Base-by-base conservation (phyloP, 1,140 invertebrate species). In the Pararge aegeria region DNA sequence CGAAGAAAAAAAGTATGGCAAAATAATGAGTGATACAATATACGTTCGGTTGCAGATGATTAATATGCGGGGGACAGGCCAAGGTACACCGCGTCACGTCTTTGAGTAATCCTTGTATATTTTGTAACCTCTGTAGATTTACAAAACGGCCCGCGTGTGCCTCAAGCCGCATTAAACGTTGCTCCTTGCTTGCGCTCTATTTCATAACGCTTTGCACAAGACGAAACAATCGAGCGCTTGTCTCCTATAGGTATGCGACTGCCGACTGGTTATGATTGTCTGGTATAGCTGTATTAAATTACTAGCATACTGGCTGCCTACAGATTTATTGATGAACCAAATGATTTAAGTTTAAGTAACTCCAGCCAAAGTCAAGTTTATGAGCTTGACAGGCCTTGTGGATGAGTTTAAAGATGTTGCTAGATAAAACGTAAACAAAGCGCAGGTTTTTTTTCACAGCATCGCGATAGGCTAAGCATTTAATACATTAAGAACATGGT, bases 171-270 rank as follows among this genome's bases (percentile, higher is more conserved):
- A 74, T 75, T 75, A 75, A 76, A 74, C 65, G 50, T 58, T 59
- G 61, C 65, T 75, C 76, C 75, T 81, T 83, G 73, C 75, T 81
- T 83, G 73, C 75, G 77, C 67, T 83, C 73, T 64, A 79, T 87
- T 87, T 89, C 83, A 87, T 83, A 87, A 87, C 56, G 68, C 30
- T 81, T 88, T 85, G 74, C 80, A 81, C 74, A 84, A 86, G 67
- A 63, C 67, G 70, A 72, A 79, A 80, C 72, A 81, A 80, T 75
- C 64, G 63, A 61, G 65, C 65, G 65, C 77, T 76, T 80, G 76
- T 79, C 74, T 77, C 73, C 49, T 54, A 54, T 50, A 54, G 42
- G 50, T 54, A 46, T 46, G 42, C 19, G 16, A 46, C 42, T 20
- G 16, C 18, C 19, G 16, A 46, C 42, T 20, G 16, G 18, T 20